Conservation (phyloP, 2,888 invertebrate species). For the Drosophila cognata region DNA sequence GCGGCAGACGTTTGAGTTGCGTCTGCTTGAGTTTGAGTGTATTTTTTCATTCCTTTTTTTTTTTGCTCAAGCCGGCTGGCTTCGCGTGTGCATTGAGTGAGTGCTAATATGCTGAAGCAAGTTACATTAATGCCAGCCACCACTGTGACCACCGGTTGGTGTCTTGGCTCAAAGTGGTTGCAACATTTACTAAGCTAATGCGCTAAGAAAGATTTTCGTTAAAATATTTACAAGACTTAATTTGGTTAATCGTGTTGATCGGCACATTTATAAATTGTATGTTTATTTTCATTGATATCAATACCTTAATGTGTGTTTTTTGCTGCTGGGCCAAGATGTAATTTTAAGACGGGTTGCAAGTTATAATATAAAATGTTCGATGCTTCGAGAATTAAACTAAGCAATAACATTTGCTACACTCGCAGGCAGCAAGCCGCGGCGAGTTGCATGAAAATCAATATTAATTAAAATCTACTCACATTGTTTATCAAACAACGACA, state of each 20-base stretch:
- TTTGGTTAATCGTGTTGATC: too few relatives aligned
- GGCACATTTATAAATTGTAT: not conserved
- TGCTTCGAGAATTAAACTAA: not conserved
- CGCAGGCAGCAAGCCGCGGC: not conserved
- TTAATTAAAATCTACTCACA: slow-evolving; percentile 54
- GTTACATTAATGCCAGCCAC: slow-evolving; percentile 43
- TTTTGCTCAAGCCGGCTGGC: slow-evolving; percentile 44
- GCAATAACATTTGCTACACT: slow-evolving; percentile 1
- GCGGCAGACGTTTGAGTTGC: slow-evolving; percentile 58
- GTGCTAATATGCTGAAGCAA: slow-evolving; percentile 28
- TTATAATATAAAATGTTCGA: not conserved
- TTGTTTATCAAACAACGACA: slow-evolving; percentile 37
- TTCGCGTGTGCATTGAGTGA: slow-evolving; percentile 51
- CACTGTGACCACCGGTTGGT: slow-evolving; percentile 61
- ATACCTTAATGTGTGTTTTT: not conserved
- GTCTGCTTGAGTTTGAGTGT: slow-evolving; percentile 61
- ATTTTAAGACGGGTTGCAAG: not conserved
- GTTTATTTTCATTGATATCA: not conserved
- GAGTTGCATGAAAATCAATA: slow-evolving; percentile 57
- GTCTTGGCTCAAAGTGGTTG: slow-evolving; percentile 65
- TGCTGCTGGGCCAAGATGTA: not conserved
- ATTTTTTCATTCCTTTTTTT: slow-evolving; percentile 18
- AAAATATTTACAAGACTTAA: not conserved
- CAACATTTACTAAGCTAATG: slow-evolving; percentile 52
- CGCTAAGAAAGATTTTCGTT: slow-evolving; percentile 31